These are phyloP conservation scores for Tinea trinotella DNA, from an alignment of 2,888 invertebrate species.

Conservation along the genomic window DNA sequence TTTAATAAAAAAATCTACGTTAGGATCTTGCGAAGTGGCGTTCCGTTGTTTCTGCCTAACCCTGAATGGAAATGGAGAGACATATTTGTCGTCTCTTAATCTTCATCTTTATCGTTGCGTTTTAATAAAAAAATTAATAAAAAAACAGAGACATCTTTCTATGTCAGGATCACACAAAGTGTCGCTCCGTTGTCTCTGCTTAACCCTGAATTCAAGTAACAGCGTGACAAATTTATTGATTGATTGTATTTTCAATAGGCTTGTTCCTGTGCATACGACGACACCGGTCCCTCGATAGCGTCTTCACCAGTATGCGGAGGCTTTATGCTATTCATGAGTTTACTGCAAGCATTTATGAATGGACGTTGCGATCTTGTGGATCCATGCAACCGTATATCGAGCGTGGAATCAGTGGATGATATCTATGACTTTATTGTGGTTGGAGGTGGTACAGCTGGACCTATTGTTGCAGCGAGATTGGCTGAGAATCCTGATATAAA, in stretches of 20 bases:
- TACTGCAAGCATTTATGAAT: conserved; percentile 71
- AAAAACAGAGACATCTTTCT: background rate
- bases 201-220: no score
- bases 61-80: no score
- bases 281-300: conserved; percentile 61
- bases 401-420: conserved; percentile 38
- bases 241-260: conserved; percentile 7
- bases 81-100: no score
- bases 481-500: conserved; percentile 69
- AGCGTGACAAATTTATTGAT: no score
- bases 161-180: no score
- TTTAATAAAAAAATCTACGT: no score
- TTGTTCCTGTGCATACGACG: conserved; percentile 62
- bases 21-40: no score
- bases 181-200: no score
- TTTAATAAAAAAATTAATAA: background rate
- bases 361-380: conserved; percentile 62
- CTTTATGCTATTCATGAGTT: conserved; percentile 71
- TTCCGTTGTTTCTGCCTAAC: no score
- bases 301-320: conserved; percentile 69
- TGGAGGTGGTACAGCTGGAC: conserved; percentile 75
- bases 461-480: conserved; percentile 74
- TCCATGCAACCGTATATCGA: conserved; percentile 66
- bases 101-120: no score
- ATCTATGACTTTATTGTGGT: conserved; percentile 77